Conservation (phyloP, 1,140 invertebrate genomes). For the Drosophila subpulchrella region DNA sequence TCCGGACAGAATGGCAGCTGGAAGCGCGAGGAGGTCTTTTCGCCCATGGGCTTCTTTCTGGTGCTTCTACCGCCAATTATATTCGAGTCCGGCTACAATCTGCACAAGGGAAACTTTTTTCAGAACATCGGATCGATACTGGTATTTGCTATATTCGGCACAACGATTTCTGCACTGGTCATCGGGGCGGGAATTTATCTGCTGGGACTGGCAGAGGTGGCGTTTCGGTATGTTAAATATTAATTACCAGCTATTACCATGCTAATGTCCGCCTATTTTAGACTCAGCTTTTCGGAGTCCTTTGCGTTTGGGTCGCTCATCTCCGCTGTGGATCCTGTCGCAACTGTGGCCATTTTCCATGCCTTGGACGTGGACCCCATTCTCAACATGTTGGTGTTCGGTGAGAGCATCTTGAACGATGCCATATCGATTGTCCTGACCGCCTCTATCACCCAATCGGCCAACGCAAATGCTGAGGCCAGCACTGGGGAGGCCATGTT, state of each 20-base stretch:
- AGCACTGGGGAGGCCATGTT: constrained; percentile 93
- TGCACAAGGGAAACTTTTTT: constrained; percentile 99
- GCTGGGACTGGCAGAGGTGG: constrained; percentile 94
- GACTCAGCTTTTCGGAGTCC: constrained; percentile 93
- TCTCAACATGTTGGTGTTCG: constrained; percentile 99
- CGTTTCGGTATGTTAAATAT: constrained; percentile 87
- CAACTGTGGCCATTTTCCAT: constrained; percentile 99
- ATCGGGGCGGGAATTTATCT: constrained; percentile 98
- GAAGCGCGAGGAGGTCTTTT: constrained; percentile 98
- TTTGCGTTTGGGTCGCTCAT: constrained; percentile 98
- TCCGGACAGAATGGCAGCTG: constrained; percentile 96
- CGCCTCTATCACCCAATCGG: constrained; percentile 90
- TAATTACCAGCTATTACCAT: not conserved
- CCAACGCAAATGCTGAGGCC: constrained; percentile 68
- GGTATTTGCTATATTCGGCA: constrained; percentile 98
- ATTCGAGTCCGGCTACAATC: constrained; percentile 99
- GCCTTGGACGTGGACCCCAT: constrained; percentile 97
- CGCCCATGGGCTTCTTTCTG: constrained; percentile 98
- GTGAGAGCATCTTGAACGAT: constrained; percentile 99
- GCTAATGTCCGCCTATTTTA: constrained; percentile 4
- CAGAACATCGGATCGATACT: constrained; percentile 98
- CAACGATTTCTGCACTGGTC: constrained; percentile 95
- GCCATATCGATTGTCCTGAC: constrained; percentile 99
- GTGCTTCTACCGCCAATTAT: constrained; percentile 99
- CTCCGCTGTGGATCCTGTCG: constrained; percentile 99